phyloP scores from a whole-genome alignment of 2,888 invertebrate species.

The Idaea dimidiata region DNA sequence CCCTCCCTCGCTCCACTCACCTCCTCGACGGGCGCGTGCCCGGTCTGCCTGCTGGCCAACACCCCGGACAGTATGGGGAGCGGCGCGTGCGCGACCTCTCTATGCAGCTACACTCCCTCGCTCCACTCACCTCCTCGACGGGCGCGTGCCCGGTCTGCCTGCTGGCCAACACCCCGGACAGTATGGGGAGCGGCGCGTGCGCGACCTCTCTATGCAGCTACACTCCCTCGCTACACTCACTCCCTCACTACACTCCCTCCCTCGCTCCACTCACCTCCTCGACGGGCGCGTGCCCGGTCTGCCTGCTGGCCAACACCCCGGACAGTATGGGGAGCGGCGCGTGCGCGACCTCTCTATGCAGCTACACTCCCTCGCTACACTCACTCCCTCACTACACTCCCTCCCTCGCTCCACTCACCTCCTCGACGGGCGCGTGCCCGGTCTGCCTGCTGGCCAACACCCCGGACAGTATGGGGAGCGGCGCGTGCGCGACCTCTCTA shows the following conservation, averaged over 20 bases:
- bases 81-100: too few species aligned
- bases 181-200: slow-evolving; percentile 88
- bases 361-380: not conserved
- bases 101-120: too few species aligned
- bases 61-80: too few species aligned
- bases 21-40: too few species aligned
- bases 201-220: slow-evolving; percentile 85
- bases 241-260: too few species aligned
- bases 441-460: slow-evolving; percentile 59
- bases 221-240: too few species aligned
- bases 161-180: slow-evolving; percentile 84
- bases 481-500: slow-evolving; percentile 85
- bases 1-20: too few species aligned
- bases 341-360: slow-evolving; percentile 80
- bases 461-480: slow-evolving; percentile 89
- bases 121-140: too few species aligned
- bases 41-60: too few species aligned
- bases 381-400: too few species aligned
- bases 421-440: not conserved
- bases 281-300: not conserved
- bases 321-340: slow-evolving; percentile 90
- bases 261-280: too few species aligned
- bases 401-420: not conserved
- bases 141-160: not conserved
- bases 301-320: slow-evolving; percentile 77